Conservation (phyloP, 2,888 invertebrate genomes). For the Drosophila diplacantha region DNA sequence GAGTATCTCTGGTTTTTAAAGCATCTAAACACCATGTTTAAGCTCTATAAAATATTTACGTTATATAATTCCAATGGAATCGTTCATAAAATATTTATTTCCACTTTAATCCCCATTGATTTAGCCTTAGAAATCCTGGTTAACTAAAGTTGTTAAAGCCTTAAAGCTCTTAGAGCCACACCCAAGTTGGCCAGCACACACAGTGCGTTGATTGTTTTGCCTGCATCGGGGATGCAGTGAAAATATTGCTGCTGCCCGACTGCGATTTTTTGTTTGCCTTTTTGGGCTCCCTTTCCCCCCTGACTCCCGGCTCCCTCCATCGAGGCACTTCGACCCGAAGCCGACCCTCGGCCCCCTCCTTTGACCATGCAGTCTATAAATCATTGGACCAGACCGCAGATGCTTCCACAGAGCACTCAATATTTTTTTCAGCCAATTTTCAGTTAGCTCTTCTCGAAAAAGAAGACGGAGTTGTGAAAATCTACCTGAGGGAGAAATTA, state of each 20-base stretch:
- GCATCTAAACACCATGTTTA: not conserved
- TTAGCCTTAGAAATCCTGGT: not conserved
- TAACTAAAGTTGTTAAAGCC: slow-evolving; percentile 15
- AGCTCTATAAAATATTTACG: not conserved
- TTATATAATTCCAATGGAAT: not conserved
- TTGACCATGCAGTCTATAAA: slow-evolving; percentile 31
- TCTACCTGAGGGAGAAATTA: slow-evolving; percentile 9
- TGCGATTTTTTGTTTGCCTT: slow-evolving; percentile 28
- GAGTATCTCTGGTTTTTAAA: not conserved
- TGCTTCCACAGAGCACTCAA: slow-evolving; percentile 29
- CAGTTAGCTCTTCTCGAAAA: slow-evolving; percentile 8
- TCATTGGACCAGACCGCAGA: slow-evolving; percentile 30
- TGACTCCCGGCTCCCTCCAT: not conserved
- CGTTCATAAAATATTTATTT: not conserved
- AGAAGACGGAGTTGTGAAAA: slow-evolving; percentile 1
- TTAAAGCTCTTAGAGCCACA: slow-evolving; percentile 16
- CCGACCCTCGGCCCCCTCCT: not conserved
- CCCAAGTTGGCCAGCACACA: slow-evolving; percentile 18
- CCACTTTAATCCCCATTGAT: not conserved
- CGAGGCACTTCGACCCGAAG: slow-evolving; percentile 5
- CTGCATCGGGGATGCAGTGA: slow-evolving; percentile 33
- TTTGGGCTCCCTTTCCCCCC: not conserved
- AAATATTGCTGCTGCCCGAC: slow-evolving; percentile 32
- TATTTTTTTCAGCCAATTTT: slow-evolving; percentile 30
- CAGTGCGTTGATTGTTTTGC: slow-evolving; percentile 23